These are phyloP conservation scores for Pantelozetes paolii DNA, from an alignment of 2,888 invertebrate species.

Conservation along the genomic window DNA sequence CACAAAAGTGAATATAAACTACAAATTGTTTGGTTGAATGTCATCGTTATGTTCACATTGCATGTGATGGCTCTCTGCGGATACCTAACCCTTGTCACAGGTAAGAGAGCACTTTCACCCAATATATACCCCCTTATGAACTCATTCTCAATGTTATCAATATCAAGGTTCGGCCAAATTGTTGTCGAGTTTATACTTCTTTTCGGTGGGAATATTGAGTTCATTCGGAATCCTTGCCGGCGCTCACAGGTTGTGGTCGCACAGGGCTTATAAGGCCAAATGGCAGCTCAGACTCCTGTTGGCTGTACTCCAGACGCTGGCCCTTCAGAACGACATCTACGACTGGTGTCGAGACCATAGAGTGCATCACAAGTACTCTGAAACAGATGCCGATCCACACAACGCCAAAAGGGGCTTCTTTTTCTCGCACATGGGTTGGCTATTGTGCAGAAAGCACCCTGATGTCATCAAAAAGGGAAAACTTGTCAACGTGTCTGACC, in stretches of 20 bases:
- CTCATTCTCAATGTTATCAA: background rate
- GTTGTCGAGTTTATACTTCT: background rate
- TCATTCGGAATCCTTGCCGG: conserved; percentile 60
- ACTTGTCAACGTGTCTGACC: conserved; percentile 41
- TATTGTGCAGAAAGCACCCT: conserved; percentile 44
- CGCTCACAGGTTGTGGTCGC: conserved; percentile 91
- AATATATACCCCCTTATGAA: no score
- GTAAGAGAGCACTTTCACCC: background rate
- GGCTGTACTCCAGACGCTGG: conserved; percentile 72
- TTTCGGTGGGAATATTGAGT: background rate
- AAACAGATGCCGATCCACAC: conserved; percentile 47
- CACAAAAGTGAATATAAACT: background rate
- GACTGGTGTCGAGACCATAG: conserved; percentile 54
- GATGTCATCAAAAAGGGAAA: conserved; percentile 43
- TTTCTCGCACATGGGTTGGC: conserved; percentile 47
- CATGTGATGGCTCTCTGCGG: conserved; percentile 18
- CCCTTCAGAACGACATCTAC: conserved; percentile 55
- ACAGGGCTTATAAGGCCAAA: conserved; percentile 82
- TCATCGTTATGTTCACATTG: conserved; percentile 29
- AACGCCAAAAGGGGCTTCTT: conserved; percentile 46
- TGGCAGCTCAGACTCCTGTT: conserved; percentile 73
- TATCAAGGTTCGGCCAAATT: conserved; percentile 13
- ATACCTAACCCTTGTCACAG: background rate
- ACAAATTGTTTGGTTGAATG: conserved; percentile 41
- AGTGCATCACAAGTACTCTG: conserved; percentile 53